Percentiles rank a stretch among this genome's conserved stretches.
Conservation (phyloP, 2,888 invertebrate species). For the Omphaloscelis lunosa region DNA sequence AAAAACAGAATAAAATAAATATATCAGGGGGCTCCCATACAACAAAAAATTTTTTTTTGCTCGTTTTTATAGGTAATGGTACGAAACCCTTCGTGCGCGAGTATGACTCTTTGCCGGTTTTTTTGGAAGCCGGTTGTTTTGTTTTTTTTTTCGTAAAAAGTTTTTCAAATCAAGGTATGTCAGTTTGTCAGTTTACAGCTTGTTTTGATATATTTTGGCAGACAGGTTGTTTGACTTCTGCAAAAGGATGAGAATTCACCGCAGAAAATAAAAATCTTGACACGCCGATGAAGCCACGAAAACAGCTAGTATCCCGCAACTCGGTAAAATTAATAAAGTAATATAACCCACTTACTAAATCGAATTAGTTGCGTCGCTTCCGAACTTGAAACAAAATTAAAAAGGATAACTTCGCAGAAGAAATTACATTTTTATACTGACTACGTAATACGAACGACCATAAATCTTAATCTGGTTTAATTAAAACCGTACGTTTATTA, state of each 20-base stretch:
- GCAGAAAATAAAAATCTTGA: not conserved
- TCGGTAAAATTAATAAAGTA: conserved; percentile 24
- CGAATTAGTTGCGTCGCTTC: conserved; percentile 32
- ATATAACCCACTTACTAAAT: conserved; percentile 31
- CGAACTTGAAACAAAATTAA: conserved; percentile 46
- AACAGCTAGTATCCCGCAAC: not conserved
- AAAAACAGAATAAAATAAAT: too few relatives aligned
- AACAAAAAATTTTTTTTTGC: too few relatives aligned
- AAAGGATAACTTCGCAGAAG: conserved; percentile 48
- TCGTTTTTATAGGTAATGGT: too few relatives aligned
- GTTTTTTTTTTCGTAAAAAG: too few relatives aligned
- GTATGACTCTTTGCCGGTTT: too few relatives aligned
- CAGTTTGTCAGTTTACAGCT: not conserved
- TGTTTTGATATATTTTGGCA: not conserved
- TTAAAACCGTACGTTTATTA: conserved; percentile 57
- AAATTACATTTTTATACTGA: conserved; percentile 59
- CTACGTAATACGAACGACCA: conserved; percentile 46
- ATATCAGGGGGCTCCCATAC: too few relatives aligned
- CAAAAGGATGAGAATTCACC: not conserved
- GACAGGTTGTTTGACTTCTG: not conserved
- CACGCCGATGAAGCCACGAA: not conserved
- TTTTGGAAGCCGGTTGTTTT: too few relatives aligned
- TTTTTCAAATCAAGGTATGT: not conserved
- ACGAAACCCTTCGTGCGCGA: too few relatives aligned
- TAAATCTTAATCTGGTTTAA: conserved; percentile 66